phyloP scores from a whole-genome alignment of 1,140 invertebrate species.

The Panonychus citri region DNA sequence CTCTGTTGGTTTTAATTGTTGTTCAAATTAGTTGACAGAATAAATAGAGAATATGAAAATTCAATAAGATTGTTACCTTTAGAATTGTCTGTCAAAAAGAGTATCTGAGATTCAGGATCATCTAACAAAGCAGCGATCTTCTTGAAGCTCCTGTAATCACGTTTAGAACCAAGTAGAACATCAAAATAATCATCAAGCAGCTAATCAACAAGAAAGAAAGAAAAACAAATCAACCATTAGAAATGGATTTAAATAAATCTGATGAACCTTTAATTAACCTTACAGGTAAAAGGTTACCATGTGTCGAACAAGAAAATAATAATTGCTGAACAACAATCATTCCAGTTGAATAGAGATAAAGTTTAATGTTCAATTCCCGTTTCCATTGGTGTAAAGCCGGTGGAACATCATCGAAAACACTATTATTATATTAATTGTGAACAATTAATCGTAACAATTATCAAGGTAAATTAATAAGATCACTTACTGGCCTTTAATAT shows the following conservation, averaged over 20 bases:
- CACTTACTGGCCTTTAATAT: constrained; percentile 6
- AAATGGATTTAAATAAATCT: neutral
- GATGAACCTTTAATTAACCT: neutral
- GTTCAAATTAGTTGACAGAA: neutral
- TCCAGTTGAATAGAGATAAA: constrained; percentile 9
- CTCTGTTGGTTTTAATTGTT: neutral
- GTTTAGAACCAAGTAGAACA: constrained; percentile 5
- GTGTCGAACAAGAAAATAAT: constrained; percentile 6
- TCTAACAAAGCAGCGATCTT: neutral
- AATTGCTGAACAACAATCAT: constrained; percentile 8
- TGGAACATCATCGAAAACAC: constrained; percentile 9
- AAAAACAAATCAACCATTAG: neutral
- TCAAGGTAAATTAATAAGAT: neutral
- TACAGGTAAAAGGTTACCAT: constrained; percentile 9
- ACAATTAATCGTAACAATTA: neutral
- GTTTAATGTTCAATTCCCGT: neutral
- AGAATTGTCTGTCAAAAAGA: constrained; percentile 8
- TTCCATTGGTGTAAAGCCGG: constrained; percentile 5
- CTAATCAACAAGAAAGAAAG: neutral
- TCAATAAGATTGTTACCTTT: neutral
- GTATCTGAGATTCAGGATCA: neutral
- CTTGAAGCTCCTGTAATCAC: constrained; percentile 2
- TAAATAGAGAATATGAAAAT: neutral
- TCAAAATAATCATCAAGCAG: constrained; percentile 11
- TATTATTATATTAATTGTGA: neutral